Conservation (phyloP, 2,888 invertebrate species). For the Chouioia cunea region DNA sequence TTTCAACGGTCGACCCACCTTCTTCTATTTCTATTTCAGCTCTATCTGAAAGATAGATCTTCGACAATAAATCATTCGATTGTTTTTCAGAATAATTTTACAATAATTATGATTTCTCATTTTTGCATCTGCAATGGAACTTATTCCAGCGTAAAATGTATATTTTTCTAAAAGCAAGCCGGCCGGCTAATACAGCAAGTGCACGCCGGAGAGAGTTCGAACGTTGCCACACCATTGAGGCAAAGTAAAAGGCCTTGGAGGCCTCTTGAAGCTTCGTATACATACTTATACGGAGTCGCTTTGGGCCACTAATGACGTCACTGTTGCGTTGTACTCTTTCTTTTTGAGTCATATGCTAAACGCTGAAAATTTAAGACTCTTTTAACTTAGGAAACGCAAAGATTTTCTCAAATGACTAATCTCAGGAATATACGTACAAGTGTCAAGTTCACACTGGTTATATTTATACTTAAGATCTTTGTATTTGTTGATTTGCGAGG, state of each 20-base stretch:
- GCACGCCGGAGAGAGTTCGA: too few species aligned
- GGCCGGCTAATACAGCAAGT: too few species aligned
- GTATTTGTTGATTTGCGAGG: slow-evolving; percentile 24
- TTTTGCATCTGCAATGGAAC: too few species aligned
- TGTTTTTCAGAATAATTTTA: too few species aligned
- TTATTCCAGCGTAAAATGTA: too few species aligned
- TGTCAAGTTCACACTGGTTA: slow-evolving; percentile 12
- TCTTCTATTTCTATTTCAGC: too few species aligned
- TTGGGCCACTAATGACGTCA: slow-evolving; percentile 34
- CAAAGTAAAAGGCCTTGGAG: slow-evolving; percentile 40
- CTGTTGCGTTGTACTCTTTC: slow-evolving; percentile 3
- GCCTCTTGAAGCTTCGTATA: slow-evolving; percentile 24
- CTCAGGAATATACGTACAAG: neutral
- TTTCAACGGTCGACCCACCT: too few species aligned
- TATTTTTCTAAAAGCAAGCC: too few species aligned
- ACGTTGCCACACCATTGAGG: slow-evolving; percentile 21
- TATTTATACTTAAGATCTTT: slow-evolving; percentile 31
- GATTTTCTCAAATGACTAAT: neutral
- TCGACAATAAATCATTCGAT: too few species aligned
- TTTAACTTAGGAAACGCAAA: slow-evolving; percentile 21
- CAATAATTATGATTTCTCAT: too few species aligned
- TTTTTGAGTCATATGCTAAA: slow-evolving; percentile 33
- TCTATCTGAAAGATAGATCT: too few species aligned
- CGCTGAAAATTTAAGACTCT: slow-evolving; percentile 1
- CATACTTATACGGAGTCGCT: slow-evolving; percentile 44